Evolutionary conservation across 2,113 vertebrate species (phyloP), one percentile per base, ranked within the genome.

Genomic region (Phoxinus phoxinus): DNA sequence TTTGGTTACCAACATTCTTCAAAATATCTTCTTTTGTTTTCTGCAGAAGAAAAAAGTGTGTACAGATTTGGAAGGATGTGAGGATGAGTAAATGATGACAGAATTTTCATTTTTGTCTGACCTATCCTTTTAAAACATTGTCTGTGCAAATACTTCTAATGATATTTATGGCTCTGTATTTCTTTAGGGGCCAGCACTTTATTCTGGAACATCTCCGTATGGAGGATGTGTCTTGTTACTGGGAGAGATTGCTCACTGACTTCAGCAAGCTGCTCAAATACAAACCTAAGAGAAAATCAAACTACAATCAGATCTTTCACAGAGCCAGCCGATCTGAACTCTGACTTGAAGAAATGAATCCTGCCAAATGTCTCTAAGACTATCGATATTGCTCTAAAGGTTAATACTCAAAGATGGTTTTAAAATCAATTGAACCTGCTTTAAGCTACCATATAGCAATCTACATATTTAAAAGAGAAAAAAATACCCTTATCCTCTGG

Each of bases 201-300:
- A 97, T 99, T 90, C 90, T 93, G 1, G 89, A 96, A 78, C 95
- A 99, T 89, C 94, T 99, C 89, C 92, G 84, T 27, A 98, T 99
- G 97, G 93, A 96, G 71, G 97, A 99, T 1, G 80, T 99, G 78
- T 96, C 95, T 84, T 98, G 96, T 92, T 99, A 99, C 93, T 99
- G 98, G 98, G 94, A 97, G 90, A 93, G 87, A 76, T 96, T 99
- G 69, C 94, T 99, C 80, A 95, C 92, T 1, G 94, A 96, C 63
- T 99, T 97, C 63, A 94, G 96, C 85, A 94, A 91, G 72, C 92
- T 96, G 44, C 92, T 99, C 82, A 94, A 94, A 84, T 99, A 98
- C 91, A 95, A 95, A 86, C 97, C 97, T 35, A 93, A 95, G 88
- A 94, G 91, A 79, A 96, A 86, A 83, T 93, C 90, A 86, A 89